phyloP scores from a whole-genome alignment of 2,888 invertebrate genomes.

The Philaethria dido region DNA sequence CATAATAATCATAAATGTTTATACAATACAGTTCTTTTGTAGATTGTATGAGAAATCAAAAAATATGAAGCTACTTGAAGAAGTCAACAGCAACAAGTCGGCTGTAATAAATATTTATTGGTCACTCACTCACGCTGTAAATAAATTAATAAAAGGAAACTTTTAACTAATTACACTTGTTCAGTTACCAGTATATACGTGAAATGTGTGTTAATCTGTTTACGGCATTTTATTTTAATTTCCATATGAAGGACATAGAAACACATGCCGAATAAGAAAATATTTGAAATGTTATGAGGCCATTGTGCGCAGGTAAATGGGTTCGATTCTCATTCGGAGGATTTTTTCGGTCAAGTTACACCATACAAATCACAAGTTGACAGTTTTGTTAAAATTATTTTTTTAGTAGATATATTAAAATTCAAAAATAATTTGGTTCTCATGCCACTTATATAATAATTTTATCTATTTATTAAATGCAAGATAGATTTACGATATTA shows the following conservation, averaged over 20 bases:
- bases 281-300: no score
- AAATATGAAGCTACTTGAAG: slow-evolving; percentile 41
- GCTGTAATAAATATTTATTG: slow-evolving; percentile 47
- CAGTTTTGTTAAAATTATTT: not conserved
- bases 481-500: not conserved
- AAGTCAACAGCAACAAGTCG: slow-evolving; percentile 20
- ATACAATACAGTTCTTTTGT: slow-evolving; percentile 14
- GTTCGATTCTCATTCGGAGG: no score
- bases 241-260: no score
- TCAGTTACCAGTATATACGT: not conserved
- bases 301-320: no score
- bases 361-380: no score
- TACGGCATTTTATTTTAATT: not conserved
- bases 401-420: not conserved
- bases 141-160: slow-evolving; percentile 41
- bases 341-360: no score
- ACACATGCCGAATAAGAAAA: no score
- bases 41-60: slow-evolving; percentile 32
- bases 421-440: not conserved
- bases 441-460: not conserved
- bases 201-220: not conserved
- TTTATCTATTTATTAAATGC: not conserved
- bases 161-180: not conserved
- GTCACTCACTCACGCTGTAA: slow-evolving; percentile 37
- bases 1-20: no score